phyloP scores from a whole-genome alignment of 2,888 invertebrate genomes.

The Diaperis boleti region DNA sequence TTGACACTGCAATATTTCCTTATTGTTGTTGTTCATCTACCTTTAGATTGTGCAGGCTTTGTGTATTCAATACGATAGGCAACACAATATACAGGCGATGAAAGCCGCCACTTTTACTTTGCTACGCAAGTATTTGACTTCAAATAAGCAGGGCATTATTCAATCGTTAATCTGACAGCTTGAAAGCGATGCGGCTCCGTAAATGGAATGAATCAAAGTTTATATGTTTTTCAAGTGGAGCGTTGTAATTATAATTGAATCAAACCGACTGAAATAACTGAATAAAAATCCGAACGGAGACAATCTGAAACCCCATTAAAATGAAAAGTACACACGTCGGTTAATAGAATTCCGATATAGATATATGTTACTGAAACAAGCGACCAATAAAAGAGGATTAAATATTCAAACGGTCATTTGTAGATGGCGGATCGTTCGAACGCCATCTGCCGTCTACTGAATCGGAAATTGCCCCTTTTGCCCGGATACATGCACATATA shows the following conservation, averaged over 20 bases:
- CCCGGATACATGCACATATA: slow-evolving; percentile 18
- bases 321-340: slow-evolving; percentile 29
- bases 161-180: slow-evolving; percentile 17
- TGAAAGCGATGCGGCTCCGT: slow-evolving; percentile 3
- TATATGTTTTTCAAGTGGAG: background rate
- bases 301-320: slow-evolving; percentile 15
- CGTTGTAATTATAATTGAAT: slow-evolving; percentile 9
- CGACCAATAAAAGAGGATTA: slow-evolving; percentile 50
- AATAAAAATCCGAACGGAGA: slow-evolving; percentile 16
- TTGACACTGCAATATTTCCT: no score
- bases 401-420: slow-evolving; percentile 53
- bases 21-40: slow-evolving; percentile 15
- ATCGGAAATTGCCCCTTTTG: slow-evolving; percentile 49
- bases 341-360: slow-evolving; percentile 27
- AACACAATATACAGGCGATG: slow-evolving; percentile 11
- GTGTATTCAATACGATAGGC: background rate
- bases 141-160: slow-evolving; percentile 10
- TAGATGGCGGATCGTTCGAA: slow-evolving; percentile 30
- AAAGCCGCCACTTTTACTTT: slow-evolving; percentile 4
- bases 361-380: slow-evolving; percentile 23
- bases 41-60: background rate
- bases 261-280: slow-evolving; percentile 18
- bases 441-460: slow-evolving; percentile 51
- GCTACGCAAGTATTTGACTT: background rate
- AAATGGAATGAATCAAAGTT: slow-evolving; percentile 15